Evolutionary conservation across 2,797 vertebrate species (phyloP), one percentile per base, ranked within the genome.

Genomic region (Discoglossus pictus): DNA sequence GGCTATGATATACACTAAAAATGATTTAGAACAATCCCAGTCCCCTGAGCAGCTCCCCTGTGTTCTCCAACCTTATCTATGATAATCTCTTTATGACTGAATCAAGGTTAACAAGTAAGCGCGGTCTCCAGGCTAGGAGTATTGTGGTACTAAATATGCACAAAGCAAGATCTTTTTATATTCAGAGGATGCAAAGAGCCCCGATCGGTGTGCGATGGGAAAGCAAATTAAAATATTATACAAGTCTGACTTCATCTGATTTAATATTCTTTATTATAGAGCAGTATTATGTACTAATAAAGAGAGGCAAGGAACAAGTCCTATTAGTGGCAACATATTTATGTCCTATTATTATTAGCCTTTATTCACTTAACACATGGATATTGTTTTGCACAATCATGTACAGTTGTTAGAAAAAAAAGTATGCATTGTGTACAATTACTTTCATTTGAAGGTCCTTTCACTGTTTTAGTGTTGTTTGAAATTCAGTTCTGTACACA

Each of bases 91-190:
- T 51, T 35, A 16, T 60, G 65, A 24, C 25, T 43, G 47, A 52
- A 65, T 56, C 40, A 47, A 53, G 65, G 55, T 53, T 60, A 68
- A 13, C 31, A 60, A 36, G 40, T 55, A 18, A 52, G 65, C 13
- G 23, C 6, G 52, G 38, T 52, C 65, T 60, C 23, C 17, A 50
- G 43, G 54, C 24, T 21, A 39, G 35, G 17, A 13, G 43, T 15
- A 20, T 50, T 34, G 20, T 39, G 8, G 31, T 15, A 12, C 51
- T 34, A 40, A 38, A 34, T 40, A 65, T 65, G 54, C 54, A 67
- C 21, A 27, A 59, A 27, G 44, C n/a, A 2, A 2, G 9, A 5
- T 61, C 13, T 11, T 43, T 63, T 16, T 6, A 40, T 12, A 62
- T 63, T 35, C 54, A 43, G 39, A 51, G 5, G 6, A 23, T 42